These are phyloP conservation scores for Argopecten irradians DNA, from an alignment of 1,140 invertebrate species.

Conservation along the genomic window DNA sequence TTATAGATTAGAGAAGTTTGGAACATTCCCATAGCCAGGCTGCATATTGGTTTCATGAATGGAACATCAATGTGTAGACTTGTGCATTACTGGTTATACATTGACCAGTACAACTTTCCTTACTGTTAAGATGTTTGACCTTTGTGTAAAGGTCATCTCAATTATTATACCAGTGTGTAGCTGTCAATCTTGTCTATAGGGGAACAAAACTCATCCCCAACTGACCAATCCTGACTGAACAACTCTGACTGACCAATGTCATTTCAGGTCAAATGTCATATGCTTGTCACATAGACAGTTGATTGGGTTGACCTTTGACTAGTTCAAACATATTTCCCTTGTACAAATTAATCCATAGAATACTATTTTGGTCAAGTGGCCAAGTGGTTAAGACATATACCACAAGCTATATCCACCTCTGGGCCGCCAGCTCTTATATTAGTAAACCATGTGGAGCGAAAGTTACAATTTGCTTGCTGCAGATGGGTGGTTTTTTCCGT, in stretches of 20 bases:
- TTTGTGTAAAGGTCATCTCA: not conserved
- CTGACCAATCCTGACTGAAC: too few relatives aligned
- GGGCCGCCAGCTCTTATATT: too few relatives aligned
- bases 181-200: not conserved
- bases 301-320: not conserved
- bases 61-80: not conserved
- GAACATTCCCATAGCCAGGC: not conserved
- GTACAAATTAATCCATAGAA: too few relatives aligned
- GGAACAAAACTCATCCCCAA: not conserved
- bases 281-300: not conserved
- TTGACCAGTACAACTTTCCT: not conserved
- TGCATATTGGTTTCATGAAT: not conserved
- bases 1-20: not conserved
- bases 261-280: not conserved
- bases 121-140: not conserved
- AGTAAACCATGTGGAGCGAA: too few relatives aligned
- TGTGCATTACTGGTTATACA: not conserved
- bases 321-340: too few relatives aligned
- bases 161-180: not conserved
- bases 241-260: not conserved
- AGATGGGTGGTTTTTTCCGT: too few relatives aligned
- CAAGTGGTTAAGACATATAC: too few relatives aligned
- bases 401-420: too few relatives aligned
- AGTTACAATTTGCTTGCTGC: too few relatives aligned
- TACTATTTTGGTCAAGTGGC: not conserved